Percentiles rank a stretch among this genome's conserved stretches.
phyloP scores from a whole-genome alignment of 1,140 invertebrate genomes.

The Bombus haemorrhoidalis region DNA sequence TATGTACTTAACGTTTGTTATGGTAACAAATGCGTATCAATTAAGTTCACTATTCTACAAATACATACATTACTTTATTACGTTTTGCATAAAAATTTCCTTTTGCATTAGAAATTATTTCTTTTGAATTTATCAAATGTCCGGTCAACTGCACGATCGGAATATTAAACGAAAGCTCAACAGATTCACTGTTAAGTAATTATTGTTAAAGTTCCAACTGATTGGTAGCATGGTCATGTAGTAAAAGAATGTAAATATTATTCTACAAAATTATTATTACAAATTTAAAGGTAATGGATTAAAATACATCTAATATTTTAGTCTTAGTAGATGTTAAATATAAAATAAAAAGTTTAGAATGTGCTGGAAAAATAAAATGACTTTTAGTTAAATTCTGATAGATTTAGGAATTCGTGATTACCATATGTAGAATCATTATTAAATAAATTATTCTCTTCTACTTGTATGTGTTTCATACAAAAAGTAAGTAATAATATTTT shows the following conservation, averaged over 20 bases:
- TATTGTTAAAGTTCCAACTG: not conserved
- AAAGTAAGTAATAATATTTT: too few relatives aligned
- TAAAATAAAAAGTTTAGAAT: not conserved
- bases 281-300: not conserved
- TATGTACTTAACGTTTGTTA: not conserved
- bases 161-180: not conserved
- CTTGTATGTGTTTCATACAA: not conserved
- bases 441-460: not conserved
- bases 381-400: not conserved
- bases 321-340: not conserved
- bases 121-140: not conserved
- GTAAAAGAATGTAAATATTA: not conserved
- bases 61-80: not conserved
- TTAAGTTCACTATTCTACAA: not conserved
- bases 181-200: not conserved
- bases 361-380: too few relatives aligned
- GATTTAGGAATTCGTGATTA: not conserved
- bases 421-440: not conserved
- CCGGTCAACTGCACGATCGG: not conserved
- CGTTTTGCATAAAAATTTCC: not conserved
- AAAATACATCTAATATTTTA: not conserved
- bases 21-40: not conserved
- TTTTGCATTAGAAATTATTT: not conserved
- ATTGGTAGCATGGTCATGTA: not conserved
- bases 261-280: not conserved